phyloP scores from a whole-genome alignment of 2,797 vertebrate species.

The Lithobates pipiens region DNA sequence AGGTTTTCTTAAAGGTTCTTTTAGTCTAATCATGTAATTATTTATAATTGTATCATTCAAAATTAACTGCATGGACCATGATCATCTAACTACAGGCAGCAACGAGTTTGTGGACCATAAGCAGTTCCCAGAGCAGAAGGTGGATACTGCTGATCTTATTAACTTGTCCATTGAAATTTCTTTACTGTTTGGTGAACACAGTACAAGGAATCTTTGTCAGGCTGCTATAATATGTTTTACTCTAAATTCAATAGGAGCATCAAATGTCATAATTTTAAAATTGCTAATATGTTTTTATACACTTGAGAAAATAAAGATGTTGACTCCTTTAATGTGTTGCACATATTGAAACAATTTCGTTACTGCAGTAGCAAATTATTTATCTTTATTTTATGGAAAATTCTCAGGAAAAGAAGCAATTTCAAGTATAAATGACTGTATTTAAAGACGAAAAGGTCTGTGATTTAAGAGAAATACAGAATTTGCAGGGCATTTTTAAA shows the following conservation, averaged over 20 bases:
- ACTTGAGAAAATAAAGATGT: slow-evolving; percentile 6
- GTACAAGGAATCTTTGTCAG: neutral
- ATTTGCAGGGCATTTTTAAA: slow-evolving; percentile 43
- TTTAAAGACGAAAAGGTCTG: slow-evolving; percentile 32
- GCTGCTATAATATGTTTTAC: neutral
- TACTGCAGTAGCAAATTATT: slow-evolving; percentile 15
- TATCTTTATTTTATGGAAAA: slow-evolving; percentile 19
- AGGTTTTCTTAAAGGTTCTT: neutral
- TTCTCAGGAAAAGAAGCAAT: slow-evolving; percentile 19
- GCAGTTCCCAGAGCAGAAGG: too few relatives aligned
- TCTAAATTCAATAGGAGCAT: neutral
- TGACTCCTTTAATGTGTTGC: slow-evolving; percentile 8
- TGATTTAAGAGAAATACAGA: slow-evolving; percentile 39
- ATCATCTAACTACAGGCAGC: too few relatives aligned
- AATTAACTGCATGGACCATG: too few relatives aligned
- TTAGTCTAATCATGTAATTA: too few relatives aligned
- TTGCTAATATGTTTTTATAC: neutral
- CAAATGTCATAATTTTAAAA: neutral
- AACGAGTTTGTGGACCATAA: too few relatives aligned
- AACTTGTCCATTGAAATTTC: neutral
- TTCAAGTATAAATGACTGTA: slow-evolving; percentile 29
- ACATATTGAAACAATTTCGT: slow-evolving; percentile 16
- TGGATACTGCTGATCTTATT: neutral
- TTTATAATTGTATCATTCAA: neutral
- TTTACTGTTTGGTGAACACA: neutral